Evolutionary conservation across 1,140 invertebrate genomes (phyloP), one percentile per base, ranked within the genome.

Genomic region (Drosophila bocki): DNA sequence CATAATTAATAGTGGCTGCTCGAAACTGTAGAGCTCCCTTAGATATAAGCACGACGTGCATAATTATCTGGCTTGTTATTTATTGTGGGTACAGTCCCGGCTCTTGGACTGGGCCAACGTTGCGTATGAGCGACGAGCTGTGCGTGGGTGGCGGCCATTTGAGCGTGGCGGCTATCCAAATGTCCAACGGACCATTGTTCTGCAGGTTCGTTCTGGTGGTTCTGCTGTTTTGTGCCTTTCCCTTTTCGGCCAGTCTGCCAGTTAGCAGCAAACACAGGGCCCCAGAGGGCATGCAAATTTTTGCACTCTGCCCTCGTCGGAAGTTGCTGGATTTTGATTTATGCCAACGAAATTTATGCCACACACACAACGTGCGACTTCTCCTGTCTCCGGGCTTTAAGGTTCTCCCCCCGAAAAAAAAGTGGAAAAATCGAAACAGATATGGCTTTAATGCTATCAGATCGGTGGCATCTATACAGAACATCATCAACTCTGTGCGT

Each of bases 321-420:
- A 91, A 91, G 86, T 91, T 80, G 71, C 82, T 74, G 75, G 57
- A 86, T 86, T 91, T 91, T 91, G 86, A 91, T 91, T 91, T 91
- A 91, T 91, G 86, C 87, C 83, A 90, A 77, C 86, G 76, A 91
- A 91, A 91, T 91, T 91, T 91, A 91, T 91, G 82, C 87, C 79
- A 86, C 56, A 80, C 70, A 76, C 56, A 80, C 71, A 76, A 78
- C 65, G 47, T 70, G 65, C 65, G 50, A 62, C 56, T 62, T 70
- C 35, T 78, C 56, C 75, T 76, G 42, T 58, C 44, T 63, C 59
- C 60, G 63, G 53, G 35, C 37, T 69, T 78, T 42, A 78, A 78
- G 63, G 12, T 39, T 17, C 37, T 26, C n/a, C 26, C 29, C 37
- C 29, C 26, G 22, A 22, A 26, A 2, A n/a, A 17, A 57, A 33